Base-by-base conservation (phyloP, 2,113 vertebrate species). In the Pipa parva region DNA sequence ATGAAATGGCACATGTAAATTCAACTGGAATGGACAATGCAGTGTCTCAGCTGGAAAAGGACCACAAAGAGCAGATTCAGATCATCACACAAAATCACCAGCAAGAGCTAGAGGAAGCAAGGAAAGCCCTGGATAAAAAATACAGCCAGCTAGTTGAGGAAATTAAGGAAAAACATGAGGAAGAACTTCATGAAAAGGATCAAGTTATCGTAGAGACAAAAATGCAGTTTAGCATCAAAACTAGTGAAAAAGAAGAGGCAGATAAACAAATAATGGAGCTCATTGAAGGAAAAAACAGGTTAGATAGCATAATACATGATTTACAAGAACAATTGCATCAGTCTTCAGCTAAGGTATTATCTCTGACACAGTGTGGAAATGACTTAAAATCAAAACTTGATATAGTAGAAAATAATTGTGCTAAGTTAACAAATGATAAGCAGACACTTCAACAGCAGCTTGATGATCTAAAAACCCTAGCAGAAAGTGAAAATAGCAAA, bases 1-100 rank as follows among this genome's bases (percentile, higher is more conserved):
- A 92, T 37, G 92, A 95, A 77, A 90, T 96, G 89, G 81, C 89
- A 15, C 87, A 91, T 60, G 88, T 90, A 57, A 93, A 82, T 75
- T 95, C 93, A 27, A 80, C 88, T 28, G 91, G 88, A 65, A 83
- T 95, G 56, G 91, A 42, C 72, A 90, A 89, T 49, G 75, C 89
- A 0, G 48, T 96, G 48, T 87, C 88, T 45, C 92, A 93, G 73
- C 75, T 98, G 69, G 92, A 97, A 76, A 80, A 59, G 37, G 91
- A 91, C 79, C 94, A 95, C 55, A 93, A 89, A 13, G 91, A 90
- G 46, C 91, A 95, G 65, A 74, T 97, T 17, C 85, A 88, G 62
- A 92, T 84, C 72, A 78, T 95, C 2, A 75, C 63, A 4, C 75
- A 84, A 3, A 64, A 48, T 27, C 91, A 94, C 9, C 88, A 73